These are phyloP conservation scores for Chiroxiphia lanceolata DNA, from an alignment of 2,797 vertebrate genomes.

Conservation along the genomic window DNA sequence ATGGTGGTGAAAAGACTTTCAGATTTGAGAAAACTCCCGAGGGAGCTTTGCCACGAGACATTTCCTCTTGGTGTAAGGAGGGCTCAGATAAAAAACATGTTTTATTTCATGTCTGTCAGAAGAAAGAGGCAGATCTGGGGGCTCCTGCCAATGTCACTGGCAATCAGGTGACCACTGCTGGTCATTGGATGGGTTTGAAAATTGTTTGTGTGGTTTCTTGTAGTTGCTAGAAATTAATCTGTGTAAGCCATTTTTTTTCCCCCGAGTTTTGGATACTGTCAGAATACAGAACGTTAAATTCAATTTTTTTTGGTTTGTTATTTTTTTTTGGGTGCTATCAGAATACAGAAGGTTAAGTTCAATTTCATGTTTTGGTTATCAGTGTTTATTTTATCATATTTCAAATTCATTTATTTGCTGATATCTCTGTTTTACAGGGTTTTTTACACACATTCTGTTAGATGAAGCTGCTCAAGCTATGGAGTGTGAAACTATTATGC, in stretches of 20 bases:
- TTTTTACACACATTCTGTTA: slow-evolving; percentile 96
- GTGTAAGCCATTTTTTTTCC: neutral
- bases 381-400: neutral
- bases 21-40: neutral
- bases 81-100: neutral
- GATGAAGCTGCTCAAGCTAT: slow-evolving; percentile 99
- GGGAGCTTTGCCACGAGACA: neutral
- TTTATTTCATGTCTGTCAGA: neutral
- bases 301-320: neutral
- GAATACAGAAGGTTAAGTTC: neutral
- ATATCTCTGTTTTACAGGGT: slow-evolving; percentile 79
- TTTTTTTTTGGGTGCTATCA: neutral
- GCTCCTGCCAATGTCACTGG: neutral
- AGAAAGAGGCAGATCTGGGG: neutral
- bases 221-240: neutral
- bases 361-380: neutral
- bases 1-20: neutral
- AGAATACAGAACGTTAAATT: neutral
- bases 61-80: neutral
- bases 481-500: slow-evolving; percentile 99
- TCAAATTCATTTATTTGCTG: slow-evolving; percentile 18
- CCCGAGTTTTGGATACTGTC: neutral
- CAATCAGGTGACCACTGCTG: neutral
- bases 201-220: neutral
- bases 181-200: neutral